Evolutionary conservation across 2,797 vertebrate genomes (phyloP).

Genomic region (Bradypus variegatus): DNA sequence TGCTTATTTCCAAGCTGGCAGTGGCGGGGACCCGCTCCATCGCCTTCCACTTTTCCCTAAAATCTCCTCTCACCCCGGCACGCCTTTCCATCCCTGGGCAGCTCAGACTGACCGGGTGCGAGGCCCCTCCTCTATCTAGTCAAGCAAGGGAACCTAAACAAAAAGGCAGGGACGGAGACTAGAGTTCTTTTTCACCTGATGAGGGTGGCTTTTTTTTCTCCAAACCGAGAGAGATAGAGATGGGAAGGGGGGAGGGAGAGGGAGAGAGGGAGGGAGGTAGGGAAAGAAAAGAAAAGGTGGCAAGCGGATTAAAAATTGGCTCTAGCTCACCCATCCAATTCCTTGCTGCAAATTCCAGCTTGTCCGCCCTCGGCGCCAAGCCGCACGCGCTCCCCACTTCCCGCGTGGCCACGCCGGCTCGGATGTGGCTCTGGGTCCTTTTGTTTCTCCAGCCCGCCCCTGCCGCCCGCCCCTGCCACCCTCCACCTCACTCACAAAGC

Average conservation of each 20-base stretch:
- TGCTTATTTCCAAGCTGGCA: background rate
- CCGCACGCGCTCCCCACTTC: accelerated
- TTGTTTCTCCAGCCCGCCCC: background rate
- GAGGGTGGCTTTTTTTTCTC: background rate
- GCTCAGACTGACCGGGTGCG: no score
- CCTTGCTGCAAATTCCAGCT: background rate
- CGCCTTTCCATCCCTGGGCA: accelerated
- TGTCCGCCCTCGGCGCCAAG: background rate
- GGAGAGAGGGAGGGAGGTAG: no score
- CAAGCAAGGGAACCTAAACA: background rate
- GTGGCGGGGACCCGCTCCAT: accelerated
- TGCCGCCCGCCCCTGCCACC: background rate
- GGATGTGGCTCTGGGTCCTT: background rate
- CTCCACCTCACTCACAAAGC: accelerated
- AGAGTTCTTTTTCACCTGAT: background rate
- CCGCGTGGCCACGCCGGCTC: background rate
- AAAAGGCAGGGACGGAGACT: accelerated
- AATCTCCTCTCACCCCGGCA: background rate
- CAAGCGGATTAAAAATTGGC: background rate
- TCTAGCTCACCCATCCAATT: background rate
- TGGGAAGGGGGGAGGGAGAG: no score
- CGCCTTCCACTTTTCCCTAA: background rate
- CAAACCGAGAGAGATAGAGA: background rate
- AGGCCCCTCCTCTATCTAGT: background rate
- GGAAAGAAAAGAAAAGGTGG: background rate